These are phyloP conservation scores for Calephelis virginiensis DNA, from an alignment of 1,140 invertebrate genomes.

Conservation along the genomic window DNA sequence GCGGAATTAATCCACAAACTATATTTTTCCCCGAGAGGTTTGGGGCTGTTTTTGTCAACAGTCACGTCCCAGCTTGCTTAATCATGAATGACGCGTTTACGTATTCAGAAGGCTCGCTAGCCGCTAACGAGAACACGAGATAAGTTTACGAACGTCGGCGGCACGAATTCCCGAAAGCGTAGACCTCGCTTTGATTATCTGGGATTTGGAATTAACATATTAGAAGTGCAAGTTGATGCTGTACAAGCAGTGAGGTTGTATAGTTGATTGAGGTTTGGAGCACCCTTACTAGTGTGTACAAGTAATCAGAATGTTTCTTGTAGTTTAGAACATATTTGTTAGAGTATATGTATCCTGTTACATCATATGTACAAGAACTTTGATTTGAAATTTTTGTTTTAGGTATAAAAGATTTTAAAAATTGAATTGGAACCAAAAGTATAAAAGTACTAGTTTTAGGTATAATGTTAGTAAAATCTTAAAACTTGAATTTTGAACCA, in stretches of 20 bases:
- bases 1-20: conserved; percentile 4
- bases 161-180: conserved; percentile 59
- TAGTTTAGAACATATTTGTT: too few relatives aligned
- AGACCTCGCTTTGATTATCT: conserved; percentile 63
- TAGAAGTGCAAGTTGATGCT: conserved; percentile 24
- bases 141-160: conserved; percentile 70
- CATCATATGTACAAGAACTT: too few relatives aligned
- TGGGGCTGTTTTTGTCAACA: conserved; percentile 38
- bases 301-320: too few relatives aligned
- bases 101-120: conserved; percentile 63
- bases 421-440: too few relatives aligned
- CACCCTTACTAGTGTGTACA: too few relatives aligned
- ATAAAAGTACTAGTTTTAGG: too few relatives aligned
- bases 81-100: conserved; percentile 69
- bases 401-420: too few relatives aligned
- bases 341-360: too few relatives aligned
- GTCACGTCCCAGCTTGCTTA: conserved; percentile 56
- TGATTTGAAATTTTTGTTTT: too few relatives aligned
- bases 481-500: too few relatives aligned
- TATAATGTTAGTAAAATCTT: too few relatives aligned
- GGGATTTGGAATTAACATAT: conserved; percentile 65
- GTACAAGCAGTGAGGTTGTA: not conserved
- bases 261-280: not conserved
- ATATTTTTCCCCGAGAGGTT: conserved; percentile 1
- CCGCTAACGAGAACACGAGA: conserved; percentile 70